Base-by-base conservation (phyloP, 1,140 invertebrate species). In the Sitobion miscanthi region DNA sequence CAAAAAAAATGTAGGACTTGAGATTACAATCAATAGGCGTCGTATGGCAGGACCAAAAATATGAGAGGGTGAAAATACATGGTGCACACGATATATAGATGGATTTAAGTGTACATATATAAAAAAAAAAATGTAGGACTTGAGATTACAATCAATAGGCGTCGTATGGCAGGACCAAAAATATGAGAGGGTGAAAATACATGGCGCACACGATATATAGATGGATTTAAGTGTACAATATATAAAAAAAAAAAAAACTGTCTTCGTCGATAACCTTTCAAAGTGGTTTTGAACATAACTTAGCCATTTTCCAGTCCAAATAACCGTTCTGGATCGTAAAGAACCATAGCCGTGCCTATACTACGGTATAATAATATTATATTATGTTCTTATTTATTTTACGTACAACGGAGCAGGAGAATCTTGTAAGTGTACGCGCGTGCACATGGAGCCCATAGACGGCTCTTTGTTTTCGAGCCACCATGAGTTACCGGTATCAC, bases 391-490 rank as follows among this genome's bases (percentile, higher is more conserved):
- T 91, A 54, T 86, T 45, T 47, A 85, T 85, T 85, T 42, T 42
- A 88, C 49, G 49, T 54, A 47, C 38, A 23, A 3, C 21, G 88
- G 9, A n/a, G 20, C 35, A 90, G 35, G 21, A n/a, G 21, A 57
- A 35, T 35, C 35, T 35, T 35, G 11, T 17, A 87, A 47, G 52
- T 38, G 52, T 57, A 57, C 35, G 21, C 35, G 11, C 52, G 21
- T 52, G 52, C 52, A 45, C 49, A 20, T 38, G 38, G 54, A 77
- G 62, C 62, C 62, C 35, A 83, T 52, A 92, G 45, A 92, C n/a
- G 69, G 85, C 57, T 92, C 91, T 82, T 92, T 92, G 91, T 92
- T 85, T 92, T 85, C 91, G 25, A 82, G 11, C 77, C 90, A 77
- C 69, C 69, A 83, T 42, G 91, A 92, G 77, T 45, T 54, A 85